phyloP scores from a whole-genome alignment of 1,140 invertebrate genomes.

The Medauroidea extradentata region DNA sequence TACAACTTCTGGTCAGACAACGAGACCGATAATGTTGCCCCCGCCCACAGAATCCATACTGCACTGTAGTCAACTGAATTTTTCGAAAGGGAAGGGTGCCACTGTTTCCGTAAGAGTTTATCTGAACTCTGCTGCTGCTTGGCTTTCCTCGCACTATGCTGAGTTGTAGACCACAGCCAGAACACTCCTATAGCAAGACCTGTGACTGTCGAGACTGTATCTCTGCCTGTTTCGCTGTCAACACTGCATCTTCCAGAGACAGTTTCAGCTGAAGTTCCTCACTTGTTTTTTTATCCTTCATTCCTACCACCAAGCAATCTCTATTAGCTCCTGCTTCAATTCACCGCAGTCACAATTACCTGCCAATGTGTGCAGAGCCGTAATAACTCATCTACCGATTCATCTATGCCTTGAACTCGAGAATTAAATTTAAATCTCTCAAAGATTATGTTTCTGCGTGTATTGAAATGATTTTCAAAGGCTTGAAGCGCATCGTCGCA shows the following conservation, averaged over 20 bases:
- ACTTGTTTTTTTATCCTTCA: constrained; percentile 17
- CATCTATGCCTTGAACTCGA: constrained; percentile 29
- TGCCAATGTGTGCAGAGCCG: constrained; percentile 31
- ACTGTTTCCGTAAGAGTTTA: no score
- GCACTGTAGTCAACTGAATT: no score
- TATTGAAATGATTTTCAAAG: constrained; percentile 35
- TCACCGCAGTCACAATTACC: constrained; percentile 36
- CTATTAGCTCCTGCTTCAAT: constrained; percentile 37
- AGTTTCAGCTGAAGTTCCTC: constrained; percentile 25
- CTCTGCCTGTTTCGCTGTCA: constrained; percentile 13
- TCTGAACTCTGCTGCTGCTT: no score
- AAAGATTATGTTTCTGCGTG: constrained; percentile 36
- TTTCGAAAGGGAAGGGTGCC: no score
- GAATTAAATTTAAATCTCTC: constrained; percentile 38
- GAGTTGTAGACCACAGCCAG: no score
- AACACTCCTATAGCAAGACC: constrained; percentile 23
- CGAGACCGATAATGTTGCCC: no score
- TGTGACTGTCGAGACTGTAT: constrained; percentile 21
- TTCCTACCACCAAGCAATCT: constrained; percentile 39
- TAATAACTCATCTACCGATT: constrained; percentile 39
- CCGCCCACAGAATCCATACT: no score
- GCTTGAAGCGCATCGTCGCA: constrained; percentile 19
- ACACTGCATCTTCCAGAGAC: constrained; percentile 21
- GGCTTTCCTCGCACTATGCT: no score
- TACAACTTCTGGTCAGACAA: no score